Percentiles rank a stretch among this genome's conserved stretches.
Conservation (phyloP, 2,797 vertebrate genomes). For the Picus viridis region DNA sequence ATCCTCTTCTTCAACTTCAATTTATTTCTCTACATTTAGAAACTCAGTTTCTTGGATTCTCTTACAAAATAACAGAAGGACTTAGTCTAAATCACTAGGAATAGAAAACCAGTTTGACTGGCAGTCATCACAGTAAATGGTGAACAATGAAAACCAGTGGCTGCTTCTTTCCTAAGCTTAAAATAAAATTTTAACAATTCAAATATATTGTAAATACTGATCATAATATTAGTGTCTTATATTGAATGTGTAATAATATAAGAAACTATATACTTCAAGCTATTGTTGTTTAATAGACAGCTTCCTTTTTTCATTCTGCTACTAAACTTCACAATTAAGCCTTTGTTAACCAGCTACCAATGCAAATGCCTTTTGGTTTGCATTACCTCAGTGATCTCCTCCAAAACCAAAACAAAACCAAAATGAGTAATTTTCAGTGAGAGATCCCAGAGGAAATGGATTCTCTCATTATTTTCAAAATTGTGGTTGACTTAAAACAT, state of each 20-base stretch:
- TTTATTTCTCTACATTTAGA: neutral
- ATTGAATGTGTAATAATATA: neutral
- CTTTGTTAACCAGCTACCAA: neutral
- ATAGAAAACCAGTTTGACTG: neutral
- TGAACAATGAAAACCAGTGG: neutral
- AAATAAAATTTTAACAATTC: neutral
- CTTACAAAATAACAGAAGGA: neutral
- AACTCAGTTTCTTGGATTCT: conserved; percentile 16
- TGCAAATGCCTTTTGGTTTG: neutral
- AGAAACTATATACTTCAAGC: neutral
- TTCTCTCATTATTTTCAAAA: conserved; percentile 21
- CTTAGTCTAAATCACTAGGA: neutral
- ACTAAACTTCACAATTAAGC: neutral
- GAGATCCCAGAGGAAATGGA: neutral
- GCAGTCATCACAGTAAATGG: neutral
- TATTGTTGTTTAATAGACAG: neutral
- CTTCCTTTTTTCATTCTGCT: neutral
- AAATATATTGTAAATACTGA: neutral
- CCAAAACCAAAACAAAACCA: neutral
- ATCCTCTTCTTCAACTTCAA: neutral
- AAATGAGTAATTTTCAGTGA: conserved; percentile 5
- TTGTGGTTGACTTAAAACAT: conserved; percentile 8
- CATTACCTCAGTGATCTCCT: neutral
- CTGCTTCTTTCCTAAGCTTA: neutral
- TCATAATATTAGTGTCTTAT: neutral